Evolutionary conservation across 2,888 invertebrate genomes (phyloP), one percentile per base, ranked within the genome.

Genomic region (Notocelia uddmanniana): DNA sequence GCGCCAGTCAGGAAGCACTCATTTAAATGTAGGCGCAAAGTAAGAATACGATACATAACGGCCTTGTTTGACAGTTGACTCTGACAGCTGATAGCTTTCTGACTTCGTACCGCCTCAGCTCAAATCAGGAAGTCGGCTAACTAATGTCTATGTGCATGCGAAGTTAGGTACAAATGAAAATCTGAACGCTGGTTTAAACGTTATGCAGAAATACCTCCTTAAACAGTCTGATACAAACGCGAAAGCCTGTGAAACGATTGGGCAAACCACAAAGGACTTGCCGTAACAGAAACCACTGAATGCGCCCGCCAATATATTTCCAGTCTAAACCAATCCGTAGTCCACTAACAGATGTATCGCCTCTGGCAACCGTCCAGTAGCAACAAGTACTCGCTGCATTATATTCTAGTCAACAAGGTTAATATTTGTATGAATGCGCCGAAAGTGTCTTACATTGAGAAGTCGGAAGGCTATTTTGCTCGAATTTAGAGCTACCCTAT

Each of bases 331-430:
- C 66, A 18, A 45, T 45, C 45, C 55, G 13, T 23, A 55, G 55
- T 66, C 63, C 69, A 64, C 23, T 57, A 69, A 63, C 70, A 64
- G 70, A 64, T 64, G 70, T 70, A 70, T 63, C 69, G 72, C 59
- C 60, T 59, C 67, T 72, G 72, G 72, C 72, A 72, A 48, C 2
- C 34, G 60, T 45, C 72, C 72, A 72, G 55, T 60, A 60, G 72
- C 72, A 72, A 72, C 72, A 72, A 72, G 72, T 72, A 54, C 67
- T 37, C 8, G 68, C 11, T 63, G 50, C 58, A 64, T 54, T 64
- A 10, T 52, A 64, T 10, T 19, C 52, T 21, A 18, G 21, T 54
- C 37, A 54, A n/a, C 15, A 21, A 37, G 52, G 52, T 18, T 45
- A 0, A 57, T 57, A 15, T 18, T 34, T 19, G 18, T 2, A 50